phyloP scores from a whole-genome alignment of 2,797 vertebrate genomes.

The Micropoecilia bifurca region DNA sequence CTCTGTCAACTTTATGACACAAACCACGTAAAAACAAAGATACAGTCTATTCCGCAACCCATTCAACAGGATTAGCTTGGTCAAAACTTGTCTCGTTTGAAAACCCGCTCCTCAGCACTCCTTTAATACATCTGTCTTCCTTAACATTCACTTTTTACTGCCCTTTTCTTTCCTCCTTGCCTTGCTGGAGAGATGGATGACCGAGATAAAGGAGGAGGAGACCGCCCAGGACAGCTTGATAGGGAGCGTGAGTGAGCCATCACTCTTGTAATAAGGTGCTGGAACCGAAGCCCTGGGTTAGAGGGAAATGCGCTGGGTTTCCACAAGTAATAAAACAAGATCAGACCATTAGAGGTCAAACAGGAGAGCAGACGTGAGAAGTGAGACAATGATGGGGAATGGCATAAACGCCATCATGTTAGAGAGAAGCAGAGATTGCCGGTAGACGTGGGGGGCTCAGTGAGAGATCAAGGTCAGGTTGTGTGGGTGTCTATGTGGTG shows the following conservation, averaged over 20 bases:
- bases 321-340: conserved; percentile 9
- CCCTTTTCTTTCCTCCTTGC: conserved; percentile 18
- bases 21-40: conserved; percentile 8
- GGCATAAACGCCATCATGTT: conserved; percentile 40
- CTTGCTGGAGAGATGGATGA: conserved; percentile 64
- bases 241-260: conserved; percentile 57
- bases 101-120: conserved; percentile 14
- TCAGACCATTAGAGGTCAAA: conserved; percentile 42
- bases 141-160: conserved; percentile 28
- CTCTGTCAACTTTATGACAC: not conserved
- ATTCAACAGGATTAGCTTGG: conserved; percentile 21
- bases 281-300: conserved; percentile 43
- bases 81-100: conserved; percentile 24
- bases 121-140: conserved; percentile 39
- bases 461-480: conserved; percentile 42
- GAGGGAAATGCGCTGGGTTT: conserved; percentile 32
- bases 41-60: not conserved
- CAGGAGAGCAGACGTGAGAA: conserved; percentile 39
- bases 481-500: conserved; percentile 5
- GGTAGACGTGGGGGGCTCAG: conserved; percentile 18
- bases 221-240: conserved; percentile 48
- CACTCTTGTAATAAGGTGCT: conserved; percentile 67
- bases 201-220: conserved; percentile 46
- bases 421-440: conserved; percentile 46
- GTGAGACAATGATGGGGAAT: conserved; percentile 23